Conservation (phyloP, 2,888 invertebrate species). For the Tineola bisselliella region DNA sequence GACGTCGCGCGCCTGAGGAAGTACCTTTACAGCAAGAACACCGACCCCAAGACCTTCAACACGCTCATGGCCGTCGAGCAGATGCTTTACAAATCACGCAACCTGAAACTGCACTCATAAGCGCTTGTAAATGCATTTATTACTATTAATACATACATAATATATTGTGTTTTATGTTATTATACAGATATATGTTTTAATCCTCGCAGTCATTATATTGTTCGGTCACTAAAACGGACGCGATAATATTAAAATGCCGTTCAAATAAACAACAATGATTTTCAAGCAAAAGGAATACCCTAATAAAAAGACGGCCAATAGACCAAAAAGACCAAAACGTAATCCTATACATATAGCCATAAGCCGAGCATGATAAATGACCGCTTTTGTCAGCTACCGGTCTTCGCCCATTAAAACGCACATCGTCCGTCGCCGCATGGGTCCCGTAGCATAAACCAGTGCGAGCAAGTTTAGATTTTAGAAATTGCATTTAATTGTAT, state of each 20-base stretch:
- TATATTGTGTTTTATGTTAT: no score
- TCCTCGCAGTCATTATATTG: no score
- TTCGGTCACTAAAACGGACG: no score
- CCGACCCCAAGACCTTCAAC: background rate
- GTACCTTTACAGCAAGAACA: background rate
- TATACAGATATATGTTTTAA: no score
- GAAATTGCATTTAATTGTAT: no score
- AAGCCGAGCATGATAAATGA: slow-evolving; percentile 26
- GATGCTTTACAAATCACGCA: background rate
- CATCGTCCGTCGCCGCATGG: no score
- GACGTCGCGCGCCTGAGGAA: background rate
- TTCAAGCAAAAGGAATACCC: background rate
- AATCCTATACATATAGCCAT: slow-evolving; percentile 13
- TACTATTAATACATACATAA: no score
- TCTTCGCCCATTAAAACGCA: slow-evolving; percentile 19
- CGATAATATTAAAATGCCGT: no score
- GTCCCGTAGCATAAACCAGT: background rate
- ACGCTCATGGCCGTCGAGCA: background rate
- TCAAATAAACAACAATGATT: background rate
- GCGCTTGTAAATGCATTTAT: no score
- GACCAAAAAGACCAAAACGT: background rate
- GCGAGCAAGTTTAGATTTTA: no score
- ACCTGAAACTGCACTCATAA: background rate
- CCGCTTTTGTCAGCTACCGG: slow-evolving; percentile 32
- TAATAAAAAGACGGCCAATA: background rate